phyloP scores from a whole-genome alignment of 2,888 invertebrate genomes.

The Buathra laborator region DNA sequence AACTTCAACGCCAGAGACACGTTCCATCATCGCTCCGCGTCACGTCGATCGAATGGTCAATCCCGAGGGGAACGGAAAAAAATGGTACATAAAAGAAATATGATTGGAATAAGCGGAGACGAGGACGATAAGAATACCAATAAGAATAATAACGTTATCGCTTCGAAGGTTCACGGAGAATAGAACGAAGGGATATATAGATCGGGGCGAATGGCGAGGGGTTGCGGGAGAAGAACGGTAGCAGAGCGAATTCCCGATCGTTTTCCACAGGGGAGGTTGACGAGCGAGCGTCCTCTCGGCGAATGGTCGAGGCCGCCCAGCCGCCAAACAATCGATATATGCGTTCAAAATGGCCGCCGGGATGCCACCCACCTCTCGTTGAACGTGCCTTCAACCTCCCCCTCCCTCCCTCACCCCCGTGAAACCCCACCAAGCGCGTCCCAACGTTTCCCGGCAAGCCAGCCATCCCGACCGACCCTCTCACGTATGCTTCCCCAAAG shows the following conservation, averaged over 20 bases:
- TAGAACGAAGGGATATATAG: slow-evolving; percentile 24
- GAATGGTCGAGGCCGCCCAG: slow-evolving; percentile 84
- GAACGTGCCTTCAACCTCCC: slow-evolving; percentile 68
- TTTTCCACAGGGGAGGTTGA: slow-evolving; percentile 69
- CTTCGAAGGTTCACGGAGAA: slow-evolving; percentile 34
- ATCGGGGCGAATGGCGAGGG: slow-evolving; percentile 18
- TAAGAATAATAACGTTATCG: slow-evolving; percentile 43
- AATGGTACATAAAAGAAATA: slow-evolving; percentile 23
- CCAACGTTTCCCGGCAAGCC: slow-evolving; percentile 62
- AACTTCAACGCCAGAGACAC: background rate
- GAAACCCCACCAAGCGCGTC: slow-evolving; percentile 50
- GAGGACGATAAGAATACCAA: slow-evolving; percentile 50
- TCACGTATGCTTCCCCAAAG: slow-evolving; percentile 83
- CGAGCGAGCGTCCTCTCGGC: slow-evolving; percentile 79
- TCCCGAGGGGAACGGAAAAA: slow-evolving; percentile 16
- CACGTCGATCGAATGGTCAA: slow-evolving; percentile 44
- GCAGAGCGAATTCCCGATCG: slow-evolving; percentile 67
- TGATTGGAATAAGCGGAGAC: slow-evolving; percentile 50
- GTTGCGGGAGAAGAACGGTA: slow-evolving; percentile 16
- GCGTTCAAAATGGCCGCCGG: slow-evolving; percentile 86
- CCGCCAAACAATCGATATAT: slow-evolving; percentile 86
- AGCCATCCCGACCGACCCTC: slow-evolving; percentile 73
- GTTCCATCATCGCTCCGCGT: slow-evolving; percentile 6
- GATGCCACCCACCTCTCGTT: slow-evolving; percentile 83
- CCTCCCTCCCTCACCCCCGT: slow-evolving; percentile 51